These are phyloP conservation scores for Forbesichthys papilliferus DNA, from an alignment of 2,113 vertebrate genomes.

Conservation along the genomic window DNA sequence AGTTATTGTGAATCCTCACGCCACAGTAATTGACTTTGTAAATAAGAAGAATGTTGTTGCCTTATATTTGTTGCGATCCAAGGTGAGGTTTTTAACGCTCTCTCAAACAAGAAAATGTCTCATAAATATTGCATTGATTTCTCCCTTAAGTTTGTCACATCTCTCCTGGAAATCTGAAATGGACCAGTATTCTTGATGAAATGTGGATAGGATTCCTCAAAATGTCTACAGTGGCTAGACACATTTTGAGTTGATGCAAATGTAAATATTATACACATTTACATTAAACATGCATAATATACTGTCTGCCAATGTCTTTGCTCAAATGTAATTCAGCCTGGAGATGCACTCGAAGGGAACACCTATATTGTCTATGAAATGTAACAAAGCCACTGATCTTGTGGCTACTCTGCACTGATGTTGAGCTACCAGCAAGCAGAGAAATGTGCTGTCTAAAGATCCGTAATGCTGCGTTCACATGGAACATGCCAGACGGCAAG, in stretches of 20 bases:
- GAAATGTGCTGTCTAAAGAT: neutral
- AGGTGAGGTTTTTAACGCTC: too few species aligned
- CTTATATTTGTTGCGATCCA: too few species aligned
- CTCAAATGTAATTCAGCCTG: slow-evolving; percentile 40
- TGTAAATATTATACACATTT: slow-evolving; percentile 63
- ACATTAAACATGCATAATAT: slow-evolving; percentile 32
- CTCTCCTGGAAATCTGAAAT: too few species aligned
- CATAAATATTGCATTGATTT: neutral
- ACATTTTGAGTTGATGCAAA: slow-evolving; percentile 9
- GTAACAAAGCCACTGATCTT: too few species aligned
- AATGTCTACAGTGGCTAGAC: neutral
- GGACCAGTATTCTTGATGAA: too few species aligned
- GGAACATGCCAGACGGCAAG: too few species aligned
- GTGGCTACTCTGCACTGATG: too few species aligned
- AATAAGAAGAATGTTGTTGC: neutral
- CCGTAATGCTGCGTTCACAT: too few species aligned
- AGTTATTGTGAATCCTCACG: neutral
- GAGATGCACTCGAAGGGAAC: neutral
- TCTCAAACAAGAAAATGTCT: too few species aligned
- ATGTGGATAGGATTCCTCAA: too few species aligned
- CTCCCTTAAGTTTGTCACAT: neutral
- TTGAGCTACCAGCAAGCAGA: neutral
- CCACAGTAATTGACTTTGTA: neutral
- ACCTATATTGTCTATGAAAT: too few species aligned
- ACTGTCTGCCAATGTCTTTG: slow-evolving; percentile 9